These are phyloP conservation scores for Polylopha cassiicola DNA, from an alignment of 2,888 invertebrate genomes.

Conservation along the genomic window DNA sequence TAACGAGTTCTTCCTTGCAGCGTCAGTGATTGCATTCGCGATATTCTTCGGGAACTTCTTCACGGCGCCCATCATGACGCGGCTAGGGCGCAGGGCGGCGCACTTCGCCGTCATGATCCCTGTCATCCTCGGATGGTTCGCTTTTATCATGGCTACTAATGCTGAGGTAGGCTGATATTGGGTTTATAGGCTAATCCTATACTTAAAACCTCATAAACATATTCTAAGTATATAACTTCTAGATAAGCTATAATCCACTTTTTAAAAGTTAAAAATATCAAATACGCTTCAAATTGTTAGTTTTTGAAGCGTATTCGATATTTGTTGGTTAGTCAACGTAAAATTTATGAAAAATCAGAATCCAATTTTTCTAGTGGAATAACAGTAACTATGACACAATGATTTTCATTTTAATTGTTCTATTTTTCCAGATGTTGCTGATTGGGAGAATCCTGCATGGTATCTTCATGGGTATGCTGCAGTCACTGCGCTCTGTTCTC, in stretches of 20 bases:
- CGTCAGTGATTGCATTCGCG: conserved; percentile 38
- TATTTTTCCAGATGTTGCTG: conserved; percentile 41
- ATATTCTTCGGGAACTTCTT: conserved; percentile 40
- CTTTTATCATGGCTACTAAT: conserved; percentile 55
- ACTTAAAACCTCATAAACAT: too few relatives aligned
- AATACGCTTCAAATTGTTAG: too few relatives aligned
- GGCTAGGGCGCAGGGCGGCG: conserved; percentile 65
- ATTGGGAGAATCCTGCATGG: conserved; percentile 54
- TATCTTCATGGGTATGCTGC: conserved; percentile 69
- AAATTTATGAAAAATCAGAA: too few relatives aligned
- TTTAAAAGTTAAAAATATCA: too few relatives aligned
- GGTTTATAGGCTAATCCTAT: conserved; percentile 22
- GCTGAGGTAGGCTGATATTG: conserved; percentile 31
- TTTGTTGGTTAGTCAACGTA: too few relatives aligned
- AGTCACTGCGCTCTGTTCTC: conserved; percentile 65
- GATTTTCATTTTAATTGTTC: background rate
- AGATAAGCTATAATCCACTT: too few relatives aligned
- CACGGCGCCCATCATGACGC: conserved; percentile 61
- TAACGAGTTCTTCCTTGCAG: conserved; percentile 31
- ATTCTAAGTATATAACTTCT: background rate
- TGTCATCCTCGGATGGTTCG: conserved; percentile 67
- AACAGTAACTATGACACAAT: too few relatives aligned
- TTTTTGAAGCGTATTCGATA: too few relatives aligned
- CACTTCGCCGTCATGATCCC: conserved; percentile 64
- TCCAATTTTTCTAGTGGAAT: too few relatives aligned